Evolutionary conservation across 1,140 invertebrate genomes (phyloP).

Genomic region (Colletes latitarsis): DNA sequence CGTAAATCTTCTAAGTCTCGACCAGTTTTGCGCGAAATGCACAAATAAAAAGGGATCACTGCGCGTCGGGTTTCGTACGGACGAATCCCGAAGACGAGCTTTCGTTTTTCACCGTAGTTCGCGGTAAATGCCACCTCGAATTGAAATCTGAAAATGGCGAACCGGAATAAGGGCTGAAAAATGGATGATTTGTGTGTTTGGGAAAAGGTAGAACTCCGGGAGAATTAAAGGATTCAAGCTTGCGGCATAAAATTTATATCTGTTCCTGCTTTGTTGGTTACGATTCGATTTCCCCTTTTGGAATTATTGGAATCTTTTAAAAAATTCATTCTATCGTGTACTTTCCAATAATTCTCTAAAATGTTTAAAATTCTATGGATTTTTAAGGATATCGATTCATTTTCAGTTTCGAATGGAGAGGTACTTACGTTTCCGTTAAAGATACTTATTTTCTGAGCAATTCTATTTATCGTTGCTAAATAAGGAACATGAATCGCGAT

Average conservation of each 20-base stretch:
- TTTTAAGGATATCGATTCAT: too few species aligned
- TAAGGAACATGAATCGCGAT: neutral
- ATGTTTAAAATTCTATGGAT: too few species aligned
- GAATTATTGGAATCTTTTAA: too few species aligned
- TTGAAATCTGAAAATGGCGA: neutral
- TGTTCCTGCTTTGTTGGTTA: too few species aligned
- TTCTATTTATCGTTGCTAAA: neutral
- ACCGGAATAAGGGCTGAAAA: neutral
- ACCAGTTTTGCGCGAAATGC: slow-evolving; percentile 23
- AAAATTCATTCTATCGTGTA: too few species aligned
- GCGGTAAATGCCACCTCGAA: neutral
- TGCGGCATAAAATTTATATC: too few species aligned
- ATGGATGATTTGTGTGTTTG: neutral
- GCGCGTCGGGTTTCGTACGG: neutral
- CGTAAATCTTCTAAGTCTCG: slow-evolving; percentile 47
- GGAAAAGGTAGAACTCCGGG: neutral
- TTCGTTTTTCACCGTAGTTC: neutral
- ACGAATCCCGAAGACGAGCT: neutral
- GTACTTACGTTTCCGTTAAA: too few species aligned
- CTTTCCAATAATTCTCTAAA: too few species aligned
- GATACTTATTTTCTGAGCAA: too few species aligned
- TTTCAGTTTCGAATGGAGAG: too few species aligned
- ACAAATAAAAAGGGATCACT: slow-evolving; percentile 25
- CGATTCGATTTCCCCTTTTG: too few species aligned
- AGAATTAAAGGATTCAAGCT: too few species aligned